Conservation (phyloP, 2,113 vertebrate species). For the Nipponia nippon region DNA sequence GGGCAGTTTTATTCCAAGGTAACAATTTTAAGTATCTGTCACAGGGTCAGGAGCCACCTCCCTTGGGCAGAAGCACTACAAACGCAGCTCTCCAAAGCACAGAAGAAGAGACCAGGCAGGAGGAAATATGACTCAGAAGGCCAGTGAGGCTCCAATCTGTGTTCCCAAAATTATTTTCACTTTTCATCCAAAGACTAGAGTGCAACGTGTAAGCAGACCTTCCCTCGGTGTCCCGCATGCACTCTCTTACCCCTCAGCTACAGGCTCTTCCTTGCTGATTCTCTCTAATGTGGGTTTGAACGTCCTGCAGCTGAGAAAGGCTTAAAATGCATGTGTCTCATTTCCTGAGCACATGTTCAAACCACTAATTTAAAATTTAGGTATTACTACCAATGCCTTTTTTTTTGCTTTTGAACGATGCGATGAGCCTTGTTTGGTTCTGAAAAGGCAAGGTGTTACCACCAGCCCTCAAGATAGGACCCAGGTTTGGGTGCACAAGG, state of each 20-base stretch:
- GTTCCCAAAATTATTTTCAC: not conserved
- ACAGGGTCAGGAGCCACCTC: not conserved
- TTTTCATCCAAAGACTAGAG: not conserved
- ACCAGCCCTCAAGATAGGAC: not conserved
- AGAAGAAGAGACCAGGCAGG: not conserved
- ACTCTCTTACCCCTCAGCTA: not conserved
- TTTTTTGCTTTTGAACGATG: not conserved
- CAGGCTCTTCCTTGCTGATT: not conserved
- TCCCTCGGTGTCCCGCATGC: not conserved
- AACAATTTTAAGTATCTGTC: not conserved
- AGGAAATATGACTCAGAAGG: not conserved
- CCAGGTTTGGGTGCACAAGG: not conserved
- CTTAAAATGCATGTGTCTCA: not conserved
- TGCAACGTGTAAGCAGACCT: not conserved
- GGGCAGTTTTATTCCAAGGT: not conserved
- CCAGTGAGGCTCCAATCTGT: not conserved
- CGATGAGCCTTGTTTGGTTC: not conserved
- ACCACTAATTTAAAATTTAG: not conserved
- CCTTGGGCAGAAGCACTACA: not conserved
- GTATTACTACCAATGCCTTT: not conserved
- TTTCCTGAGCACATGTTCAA: not conserved
- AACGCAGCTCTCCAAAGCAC: not conserved
- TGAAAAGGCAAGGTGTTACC: not conserved
- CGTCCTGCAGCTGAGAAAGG: not conserved
- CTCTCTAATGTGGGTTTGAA: constrained; percentile 29